Conservation (phyloP, 92 coral and sea anemone genomes). For the Anthopleura xanthogrammica region DNA sequence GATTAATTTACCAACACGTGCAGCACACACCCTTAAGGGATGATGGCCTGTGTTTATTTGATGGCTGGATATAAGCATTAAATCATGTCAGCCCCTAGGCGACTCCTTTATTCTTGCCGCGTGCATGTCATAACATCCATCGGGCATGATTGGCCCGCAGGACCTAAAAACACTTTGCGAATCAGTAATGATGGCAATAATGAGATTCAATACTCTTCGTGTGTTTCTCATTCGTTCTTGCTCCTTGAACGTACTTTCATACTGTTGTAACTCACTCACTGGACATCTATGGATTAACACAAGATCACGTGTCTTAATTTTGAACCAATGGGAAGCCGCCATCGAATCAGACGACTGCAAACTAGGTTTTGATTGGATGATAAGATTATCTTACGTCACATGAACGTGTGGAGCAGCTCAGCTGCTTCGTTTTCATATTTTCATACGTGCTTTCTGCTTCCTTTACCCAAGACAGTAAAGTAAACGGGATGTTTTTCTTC, state of each 20-base stretch:
- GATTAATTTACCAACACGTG: no score
- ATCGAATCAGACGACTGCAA: not conserved
- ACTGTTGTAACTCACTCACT: not conserved
- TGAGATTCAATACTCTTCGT: not conserved
- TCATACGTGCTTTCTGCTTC: not conserved
- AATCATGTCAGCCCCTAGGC: not conserved
- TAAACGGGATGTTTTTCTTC: not conserved
- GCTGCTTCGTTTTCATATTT: not conserved
- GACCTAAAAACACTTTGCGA: not conserved
- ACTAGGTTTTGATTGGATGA: not conserved
- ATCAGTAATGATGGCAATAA: not conserved
- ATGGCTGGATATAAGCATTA: no score
- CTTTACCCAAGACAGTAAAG: not conserved
- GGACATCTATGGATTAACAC: not conserved
- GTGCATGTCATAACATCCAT: not conserved
- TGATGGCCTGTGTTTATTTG: no score
- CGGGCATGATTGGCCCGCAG: not conserved
- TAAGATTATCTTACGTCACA: not conserved
- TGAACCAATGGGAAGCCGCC: not conserved
- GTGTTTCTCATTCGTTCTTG: not conserved
- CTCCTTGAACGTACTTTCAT: not conserved
- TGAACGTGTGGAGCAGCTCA: not conserved
- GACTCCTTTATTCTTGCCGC: not conserved
- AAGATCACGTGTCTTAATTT: not conserved
- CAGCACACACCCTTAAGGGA: no score